Percentiles rank a stretch among this genome's conserved stretches.
Conservation (phyloP, 2,113 vertebrate species). For the Xiphophorus maculatus region DNA sequence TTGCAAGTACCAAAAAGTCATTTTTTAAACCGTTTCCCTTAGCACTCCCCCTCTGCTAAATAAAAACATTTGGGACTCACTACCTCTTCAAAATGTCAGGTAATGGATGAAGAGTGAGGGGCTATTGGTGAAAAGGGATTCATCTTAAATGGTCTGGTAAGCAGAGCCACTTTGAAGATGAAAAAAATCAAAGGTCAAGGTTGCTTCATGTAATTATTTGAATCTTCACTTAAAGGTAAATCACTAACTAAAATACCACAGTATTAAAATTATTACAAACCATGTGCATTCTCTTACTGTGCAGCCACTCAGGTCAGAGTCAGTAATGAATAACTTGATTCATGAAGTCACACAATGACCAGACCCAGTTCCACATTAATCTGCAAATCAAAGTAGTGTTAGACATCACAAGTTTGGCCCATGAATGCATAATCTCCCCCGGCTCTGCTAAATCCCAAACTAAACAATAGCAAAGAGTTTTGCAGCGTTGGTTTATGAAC, state of each 20-base stretch:
- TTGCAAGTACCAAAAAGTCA: neutral
- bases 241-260: constrained; percentile 2
- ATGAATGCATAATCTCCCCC: constrained; percentile 33
- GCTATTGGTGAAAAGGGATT: neutral
- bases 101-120: too few relatives aligned
- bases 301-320: neutral
- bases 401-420: constrained; percentile 41
- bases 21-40: too few relatives aligned
- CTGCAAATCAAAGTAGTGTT: constrained; percentile 42
- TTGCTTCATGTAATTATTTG: neutral
- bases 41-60: too few relatives aligned
- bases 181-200: neutral
- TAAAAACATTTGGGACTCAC: too few relatives aligned
- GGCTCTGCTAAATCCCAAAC: constrained; percentile 29
- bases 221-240: constrained; percentile 1
- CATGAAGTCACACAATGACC: constrained; percentile 25
- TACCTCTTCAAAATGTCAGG: too few relatives aligned
- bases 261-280: constrained; percentile 20
- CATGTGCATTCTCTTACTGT: constrained; percentile 12
- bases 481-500: constrained; percentile 1
- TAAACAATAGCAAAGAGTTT: constrained; percentile 28
- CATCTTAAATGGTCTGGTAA: neutral
- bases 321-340: constrained; percentile 52
- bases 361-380: constrained; percentile 36
- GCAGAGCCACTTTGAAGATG: neutral